A percentile compares a stretch with the other conserved stretches of the same genome.
Conservation (phyloP, 2,113 vertebrate genomes). For the Fukomys damarensis region DNA sequence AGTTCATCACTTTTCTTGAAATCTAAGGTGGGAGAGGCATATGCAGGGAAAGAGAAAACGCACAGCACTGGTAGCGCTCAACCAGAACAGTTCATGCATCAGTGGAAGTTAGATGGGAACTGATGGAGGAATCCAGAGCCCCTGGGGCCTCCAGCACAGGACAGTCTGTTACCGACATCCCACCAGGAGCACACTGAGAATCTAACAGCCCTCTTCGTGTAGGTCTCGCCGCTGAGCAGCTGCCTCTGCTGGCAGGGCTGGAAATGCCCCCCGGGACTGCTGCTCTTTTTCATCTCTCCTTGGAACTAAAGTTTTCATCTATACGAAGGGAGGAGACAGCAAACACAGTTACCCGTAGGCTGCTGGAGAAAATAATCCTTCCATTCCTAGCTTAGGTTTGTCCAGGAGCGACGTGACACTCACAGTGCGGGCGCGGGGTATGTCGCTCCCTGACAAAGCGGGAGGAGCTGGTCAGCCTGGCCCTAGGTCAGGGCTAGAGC, state of each 20-base stretch:
- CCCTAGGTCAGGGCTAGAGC: background rate
- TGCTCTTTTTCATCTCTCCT: background rate
- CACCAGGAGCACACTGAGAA: background rate
- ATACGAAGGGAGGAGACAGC: background rate
- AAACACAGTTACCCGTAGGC: background rate
- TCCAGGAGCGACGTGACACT: background rate
- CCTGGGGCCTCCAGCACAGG: no score
- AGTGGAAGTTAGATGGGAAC: background rate
- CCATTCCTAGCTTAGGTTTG: background rate
- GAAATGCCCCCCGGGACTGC: background rate
- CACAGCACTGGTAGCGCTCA: background rate
- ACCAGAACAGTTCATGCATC: background rate
- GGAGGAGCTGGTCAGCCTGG: background rate
- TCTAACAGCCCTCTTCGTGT: accelerated
- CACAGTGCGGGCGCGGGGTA: background rate
- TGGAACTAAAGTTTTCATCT: background rate
- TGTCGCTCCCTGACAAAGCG: background rate
- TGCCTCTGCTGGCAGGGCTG: background rate
- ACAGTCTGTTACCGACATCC: background rate
- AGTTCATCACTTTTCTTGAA: background rate
- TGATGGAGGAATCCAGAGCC: accelerated
- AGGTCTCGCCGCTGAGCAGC: background rate
- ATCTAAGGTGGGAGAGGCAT: background rate
- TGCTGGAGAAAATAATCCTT: background rate
- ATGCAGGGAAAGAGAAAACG: background rate